Conservation (phyloP, 2,113 vertebrate species). For the Prunella himalayana region DNA sequence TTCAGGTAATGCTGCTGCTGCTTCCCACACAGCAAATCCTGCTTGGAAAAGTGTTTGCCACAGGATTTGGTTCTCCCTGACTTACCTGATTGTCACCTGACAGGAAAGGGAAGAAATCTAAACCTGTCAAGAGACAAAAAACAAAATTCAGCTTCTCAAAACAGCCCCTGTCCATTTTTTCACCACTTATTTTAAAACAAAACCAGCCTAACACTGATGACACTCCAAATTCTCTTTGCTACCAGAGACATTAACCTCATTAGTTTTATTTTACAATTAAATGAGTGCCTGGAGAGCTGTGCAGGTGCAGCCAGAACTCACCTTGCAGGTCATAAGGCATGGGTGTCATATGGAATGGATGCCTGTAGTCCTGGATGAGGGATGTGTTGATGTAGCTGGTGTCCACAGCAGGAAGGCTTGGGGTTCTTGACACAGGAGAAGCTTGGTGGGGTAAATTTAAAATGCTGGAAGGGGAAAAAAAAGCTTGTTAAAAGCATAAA, state of each 20-base stretch:
- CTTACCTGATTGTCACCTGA: constrained; percentile 98
- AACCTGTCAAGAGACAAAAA: constrained; percentile 75
- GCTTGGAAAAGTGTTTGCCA: neutral
- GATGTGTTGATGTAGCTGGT: constrained; percentile 94
- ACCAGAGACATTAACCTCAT: accelerated
- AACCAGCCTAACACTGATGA: neutral
- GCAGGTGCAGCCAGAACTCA: constrained; percentile 20
- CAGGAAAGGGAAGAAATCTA: constrained; percentile 98
- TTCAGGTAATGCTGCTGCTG: neutral
- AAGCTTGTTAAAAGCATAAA: neutral
- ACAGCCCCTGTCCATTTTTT: neutral
- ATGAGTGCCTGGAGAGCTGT: neutral
- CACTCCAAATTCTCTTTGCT: neutral
- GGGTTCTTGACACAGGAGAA: constrained; percentile 91
- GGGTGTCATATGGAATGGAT: constrained; percentile 90
- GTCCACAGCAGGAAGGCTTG: constrained; percentile 92
- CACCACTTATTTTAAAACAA: neutral
- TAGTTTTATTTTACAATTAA: accelerated
- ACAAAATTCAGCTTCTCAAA: constrained; percentile 10
- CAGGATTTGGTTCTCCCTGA: neutral
- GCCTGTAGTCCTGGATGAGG: constrained; percentile 94
- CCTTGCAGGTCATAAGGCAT: constrained; percentile 93
- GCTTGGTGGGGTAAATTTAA: constrained; percentile 91
- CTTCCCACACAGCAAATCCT: neutral
- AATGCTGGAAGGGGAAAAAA: constrained; percentile 63